Conservation (phyloP, 2,113 vertebrate species). For the Misgurnus anguillicaudatus region DNA sequence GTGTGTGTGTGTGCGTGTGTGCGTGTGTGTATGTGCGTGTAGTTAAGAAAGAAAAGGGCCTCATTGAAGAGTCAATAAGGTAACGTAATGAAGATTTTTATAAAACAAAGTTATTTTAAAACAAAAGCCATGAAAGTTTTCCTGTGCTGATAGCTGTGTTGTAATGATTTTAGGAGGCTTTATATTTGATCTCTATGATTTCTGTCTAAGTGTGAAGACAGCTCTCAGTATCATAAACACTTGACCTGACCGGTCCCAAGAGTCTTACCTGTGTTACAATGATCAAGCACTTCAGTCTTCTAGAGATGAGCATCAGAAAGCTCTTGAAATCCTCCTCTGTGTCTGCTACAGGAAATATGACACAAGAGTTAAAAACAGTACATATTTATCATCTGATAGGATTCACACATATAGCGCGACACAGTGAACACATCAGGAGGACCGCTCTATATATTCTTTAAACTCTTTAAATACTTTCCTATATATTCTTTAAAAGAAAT, state of each 20-base stretch:
- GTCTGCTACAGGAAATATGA: constrained; percentile 45
- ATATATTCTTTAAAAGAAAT: neutral
- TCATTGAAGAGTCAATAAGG: constrained; percentile 33
- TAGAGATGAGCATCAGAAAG: constrained; percentile 41
- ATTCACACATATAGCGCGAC: neutral
- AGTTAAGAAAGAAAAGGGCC: constrained; percentile 31
- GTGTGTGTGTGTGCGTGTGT: constrained; percentile 23
- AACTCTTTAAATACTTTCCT: too few species aligned
- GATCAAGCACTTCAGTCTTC: constrained; percentile 51
- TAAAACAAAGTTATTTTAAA: constrained; percentile 40
- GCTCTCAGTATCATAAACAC: constrained; percentile 54
- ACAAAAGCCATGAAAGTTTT: constrained; percentile 35
- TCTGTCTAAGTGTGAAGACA: constrained; percentile 49
- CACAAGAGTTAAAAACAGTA: constrained; percentile 38
- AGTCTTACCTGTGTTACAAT: constrained; percentile 46
- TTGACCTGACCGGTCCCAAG: constrained; percentile 51
- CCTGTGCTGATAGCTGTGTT: constrained; percentile 31
- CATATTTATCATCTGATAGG: constrained; percentile 41
- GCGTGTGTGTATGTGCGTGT: constrained; percentile 23
- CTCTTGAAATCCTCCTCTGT: constrained; percentile 46
- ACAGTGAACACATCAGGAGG: neutral
- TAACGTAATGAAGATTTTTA: constrained; percentile 40
- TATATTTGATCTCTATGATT: constrained; percentile 48
- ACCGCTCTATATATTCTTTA: constrained; percentile 13
- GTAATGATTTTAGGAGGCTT: constrained; percentile 42